These are phyloP conservation scores for Apotomis capreana DNA, from an alignment of 2,888 invertebrate species.

Conservation along the genomic window DNA sequence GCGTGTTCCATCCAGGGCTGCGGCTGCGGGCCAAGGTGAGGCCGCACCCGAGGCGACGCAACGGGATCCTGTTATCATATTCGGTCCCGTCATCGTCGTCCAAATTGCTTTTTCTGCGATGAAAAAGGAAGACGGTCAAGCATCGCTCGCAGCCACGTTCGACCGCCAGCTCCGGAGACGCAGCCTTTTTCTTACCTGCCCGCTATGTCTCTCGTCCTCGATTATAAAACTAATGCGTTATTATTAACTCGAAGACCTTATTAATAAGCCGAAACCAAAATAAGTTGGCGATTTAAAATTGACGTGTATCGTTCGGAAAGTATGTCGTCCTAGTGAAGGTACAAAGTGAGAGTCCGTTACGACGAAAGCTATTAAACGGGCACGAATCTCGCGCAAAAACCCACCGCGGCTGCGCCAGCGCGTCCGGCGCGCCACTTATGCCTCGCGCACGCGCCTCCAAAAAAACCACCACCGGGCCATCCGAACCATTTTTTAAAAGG, in stretches of 20 bases:
- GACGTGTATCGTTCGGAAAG: constrained; percentile 13
- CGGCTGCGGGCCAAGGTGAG: constrained; percentile 49
- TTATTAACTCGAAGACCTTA: constrained; percentile 10
- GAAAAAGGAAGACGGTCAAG: constrained; percentile 69
- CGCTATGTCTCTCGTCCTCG: constrained; percentile 55
- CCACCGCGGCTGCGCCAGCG: constrained; percentile 59
- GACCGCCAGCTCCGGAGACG: constrained; percentile 62
- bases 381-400: constrained; percentile 56
- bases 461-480: constrained; percentile 72
- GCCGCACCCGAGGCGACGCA: constrained; percentile 72
- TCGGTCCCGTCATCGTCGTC: constrained; percentile 72
- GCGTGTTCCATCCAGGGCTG: constrained; percentile 45
- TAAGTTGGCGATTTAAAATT: neutral
- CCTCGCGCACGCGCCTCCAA: constrained; percentile 80
- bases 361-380: constrained; percentile 54
- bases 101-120: constrained; percentile 77
- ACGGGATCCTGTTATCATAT: constrained; percentile 81
- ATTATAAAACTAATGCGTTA: constrained; percentile 35
- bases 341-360: constrained; percentile 50
- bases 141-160: constrained; percentile 64
- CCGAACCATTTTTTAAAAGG: constrained; percentile 76
- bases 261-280: neutral
- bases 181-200: constrained; percentile 77
- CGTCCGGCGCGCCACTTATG: constrained; percentile 76
- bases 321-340: constrained; percentile 20